These are phyloP conservation scores for Drosophila robusta DNA, from an alignment of 2,888 invertebrate species.

Conservation along the genomic window DNA sequence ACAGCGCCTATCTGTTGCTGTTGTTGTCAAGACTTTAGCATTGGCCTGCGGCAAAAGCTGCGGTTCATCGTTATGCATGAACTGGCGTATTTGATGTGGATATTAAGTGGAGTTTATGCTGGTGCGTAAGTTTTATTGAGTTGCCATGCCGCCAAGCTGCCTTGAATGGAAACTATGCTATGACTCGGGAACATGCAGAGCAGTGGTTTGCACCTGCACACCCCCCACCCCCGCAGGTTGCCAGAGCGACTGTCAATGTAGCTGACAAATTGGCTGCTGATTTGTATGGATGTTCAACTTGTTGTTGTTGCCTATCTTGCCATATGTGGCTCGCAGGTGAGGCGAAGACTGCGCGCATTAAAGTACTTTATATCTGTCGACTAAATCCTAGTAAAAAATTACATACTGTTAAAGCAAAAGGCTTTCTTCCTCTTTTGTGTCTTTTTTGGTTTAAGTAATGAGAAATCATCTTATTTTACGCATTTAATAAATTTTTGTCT, in stretches of 20 bases:
- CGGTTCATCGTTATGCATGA: slow-evolving; percentile 61
- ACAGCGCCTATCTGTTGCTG: slow-evolving; percentile 2
- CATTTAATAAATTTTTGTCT: background rate
- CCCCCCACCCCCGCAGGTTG: background rate
- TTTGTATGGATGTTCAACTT: slow-evolving; percentile 14
- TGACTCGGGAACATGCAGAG: slow-evolving; percentile 18
- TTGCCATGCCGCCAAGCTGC: slow-evolving; percentile 35
- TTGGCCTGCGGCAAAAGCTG: slow-evolving; percentile 16
- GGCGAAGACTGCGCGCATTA: background rate
- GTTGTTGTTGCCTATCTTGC: background rate
- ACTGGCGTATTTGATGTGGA: slow-evolving; percentile 52
- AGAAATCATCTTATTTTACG: background rate
- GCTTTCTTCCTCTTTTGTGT: no score
- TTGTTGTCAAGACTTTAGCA: slow-evolving; percentile 18
- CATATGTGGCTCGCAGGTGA: slow-evolving; percentile 13
- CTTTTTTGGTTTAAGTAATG: background rate
- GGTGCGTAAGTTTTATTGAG: slow-evolving; percentile 58
- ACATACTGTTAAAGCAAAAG: background rate
- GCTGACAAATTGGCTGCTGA: slow-evolving; percentile 23
- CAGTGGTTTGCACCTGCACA: background rate
- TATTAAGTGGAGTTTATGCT: slow-evolving; percentile 67
- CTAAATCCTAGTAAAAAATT: slow-evolving; percentile 12
- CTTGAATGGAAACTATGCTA: slow-evolving; percentile 20
- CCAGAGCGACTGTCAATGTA: slow-evolving; percentile 20
- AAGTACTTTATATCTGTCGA: background rate